These are phyloP conservation scores for Malurus melanocephalus DNA, from an alignment of 2,113 vertebrate genomes.

Conservation along the genomic window DNA sequence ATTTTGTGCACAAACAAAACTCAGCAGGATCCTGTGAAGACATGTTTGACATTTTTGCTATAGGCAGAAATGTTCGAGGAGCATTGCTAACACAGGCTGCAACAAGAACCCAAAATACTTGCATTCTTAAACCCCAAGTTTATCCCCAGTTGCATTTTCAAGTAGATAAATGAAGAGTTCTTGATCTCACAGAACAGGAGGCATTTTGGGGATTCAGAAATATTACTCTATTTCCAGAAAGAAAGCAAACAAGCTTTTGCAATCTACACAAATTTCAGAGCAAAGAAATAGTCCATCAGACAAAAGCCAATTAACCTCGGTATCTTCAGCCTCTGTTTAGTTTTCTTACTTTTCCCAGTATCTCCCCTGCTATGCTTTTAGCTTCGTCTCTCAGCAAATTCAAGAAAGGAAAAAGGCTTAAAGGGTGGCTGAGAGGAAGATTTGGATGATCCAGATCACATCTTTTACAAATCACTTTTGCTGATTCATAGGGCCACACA, in stretches of 20 bases:
- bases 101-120: neutral
- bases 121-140: neutral
- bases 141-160: neutral
- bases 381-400: neutral
- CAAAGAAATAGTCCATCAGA: neutral
- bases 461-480: neutral
- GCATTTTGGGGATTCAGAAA: neutral
- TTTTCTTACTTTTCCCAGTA: neutral
- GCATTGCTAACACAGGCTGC: neutral
- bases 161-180: neutral
- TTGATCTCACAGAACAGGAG: neutral
- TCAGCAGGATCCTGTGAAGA: neutral
- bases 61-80: neutral
- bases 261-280: neutral
- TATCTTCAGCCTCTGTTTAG: neutral
- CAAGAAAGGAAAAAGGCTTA: neutral
- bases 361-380: too few relatives aligned
- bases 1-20: neutral
- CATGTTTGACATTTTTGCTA: neutral
- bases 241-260: neutral
- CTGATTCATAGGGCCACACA: neutral
- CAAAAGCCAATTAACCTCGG: neutral
- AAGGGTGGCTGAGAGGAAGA: neutral
- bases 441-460: neutral
- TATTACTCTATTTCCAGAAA: neutral